Percentiles rank a stretch among this genome's conserved stretches.
Conservation (phyloP, 2,888 invertebrate genomes). For the Dolichopus griseipennis region DNA sequence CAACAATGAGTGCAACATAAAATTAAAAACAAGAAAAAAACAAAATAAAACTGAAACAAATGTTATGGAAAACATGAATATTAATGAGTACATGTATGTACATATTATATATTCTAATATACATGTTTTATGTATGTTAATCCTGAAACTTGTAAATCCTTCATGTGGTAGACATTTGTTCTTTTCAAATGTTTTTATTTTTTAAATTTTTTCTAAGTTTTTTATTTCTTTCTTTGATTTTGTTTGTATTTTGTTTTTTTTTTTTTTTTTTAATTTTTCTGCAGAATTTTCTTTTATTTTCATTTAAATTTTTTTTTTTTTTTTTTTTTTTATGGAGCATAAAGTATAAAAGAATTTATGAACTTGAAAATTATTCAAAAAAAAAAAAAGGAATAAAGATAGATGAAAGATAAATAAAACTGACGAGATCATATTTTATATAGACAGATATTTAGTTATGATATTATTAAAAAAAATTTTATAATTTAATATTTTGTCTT, state of each 20-base stretch:
- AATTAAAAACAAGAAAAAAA: no score
- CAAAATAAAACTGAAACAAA: no score
- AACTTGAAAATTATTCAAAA: background rate
- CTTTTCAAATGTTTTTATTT: background rate
- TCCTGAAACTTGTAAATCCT: background rate
- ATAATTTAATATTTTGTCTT: no score
- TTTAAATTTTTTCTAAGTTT: background rate
- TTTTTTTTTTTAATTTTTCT: background rate
- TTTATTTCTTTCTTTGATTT: background rate
- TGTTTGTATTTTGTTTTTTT: background rate
- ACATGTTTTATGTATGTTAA: background rate
- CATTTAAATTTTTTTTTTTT: background rate
- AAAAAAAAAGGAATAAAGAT: background rate
- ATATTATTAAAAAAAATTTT: no score
- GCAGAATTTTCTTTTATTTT: no score
- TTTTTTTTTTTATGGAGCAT: background rate
- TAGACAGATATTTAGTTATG: no score
- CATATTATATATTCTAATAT: no score
- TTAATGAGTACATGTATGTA: no score
- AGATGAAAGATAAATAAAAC: no score
- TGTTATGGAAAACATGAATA: no score
- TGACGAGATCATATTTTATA: no score
- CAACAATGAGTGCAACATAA: background rate
- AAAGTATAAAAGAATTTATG: background rate
- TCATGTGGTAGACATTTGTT: constrained; percentile 1